Percentiles rank a stretch among this genome's conserved stretches.
Evolutionary conservation across 2,888 invertebrate genomes (phyloP).

Genomic region (Trissoscelio sp.): DNA sequence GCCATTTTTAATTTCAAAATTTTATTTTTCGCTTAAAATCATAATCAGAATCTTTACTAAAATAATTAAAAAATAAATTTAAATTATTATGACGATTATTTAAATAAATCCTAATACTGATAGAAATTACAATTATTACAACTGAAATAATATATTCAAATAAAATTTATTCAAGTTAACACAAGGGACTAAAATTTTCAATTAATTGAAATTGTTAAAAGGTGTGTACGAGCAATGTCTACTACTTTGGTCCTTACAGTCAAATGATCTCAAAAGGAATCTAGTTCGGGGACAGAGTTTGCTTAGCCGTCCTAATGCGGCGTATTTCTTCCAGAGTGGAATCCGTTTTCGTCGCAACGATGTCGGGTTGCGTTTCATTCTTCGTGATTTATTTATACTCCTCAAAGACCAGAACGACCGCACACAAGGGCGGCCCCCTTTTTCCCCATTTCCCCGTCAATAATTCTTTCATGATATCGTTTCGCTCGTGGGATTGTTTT

Average conservation of each 20-base stretch:
- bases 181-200: too few relatives aligned
- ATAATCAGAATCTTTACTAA: too few relatives aligned
- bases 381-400: slow-evolving; percentile 68
- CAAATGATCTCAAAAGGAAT: slow-evolving; percentile 54
- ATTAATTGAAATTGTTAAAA: slow-evolving; percentile 9
- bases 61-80: too few relatives aligned
- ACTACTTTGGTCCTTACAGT: slow-evolving; percentile 23
- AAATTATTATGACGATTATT: too few relatives aligned
- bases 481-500: slow-evolving; percentile 63
- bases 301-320: slow-evolving; percentile 45
- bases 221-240: slow-evolving; percentile 7
- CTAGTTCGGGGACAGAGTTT: slow-evolving; percentile 32
- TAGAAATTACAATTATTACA: too few relatives aligned
- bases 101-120: too few relatives aligned
- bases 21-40: too few relatives aligned
- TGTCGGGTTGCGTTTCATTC: slow-evolving; percentile 58
- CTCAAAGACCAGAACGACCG: slow-evolving; percentile 67
- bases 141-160: too few relatives aligned
- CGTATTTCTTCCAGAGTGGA: slow-evolving; percentile 47
- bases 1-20: too few relatives aligned
- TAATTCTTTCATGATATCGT: slow-evolving; percentile 69
- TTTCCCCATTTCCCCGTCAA: slow-evolving; percentile 56
- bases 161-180: too few relatives aligned
- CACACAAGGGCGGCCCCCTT: slow-evolving; percentile 48
- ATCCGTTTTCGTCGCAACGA: slow-evolving; percentile 63